These are phyloP conservation scores for Molorchus minor DNA, from an alignment of 2,888 invertebrate species.

Conservation along the genomic window DNA sequence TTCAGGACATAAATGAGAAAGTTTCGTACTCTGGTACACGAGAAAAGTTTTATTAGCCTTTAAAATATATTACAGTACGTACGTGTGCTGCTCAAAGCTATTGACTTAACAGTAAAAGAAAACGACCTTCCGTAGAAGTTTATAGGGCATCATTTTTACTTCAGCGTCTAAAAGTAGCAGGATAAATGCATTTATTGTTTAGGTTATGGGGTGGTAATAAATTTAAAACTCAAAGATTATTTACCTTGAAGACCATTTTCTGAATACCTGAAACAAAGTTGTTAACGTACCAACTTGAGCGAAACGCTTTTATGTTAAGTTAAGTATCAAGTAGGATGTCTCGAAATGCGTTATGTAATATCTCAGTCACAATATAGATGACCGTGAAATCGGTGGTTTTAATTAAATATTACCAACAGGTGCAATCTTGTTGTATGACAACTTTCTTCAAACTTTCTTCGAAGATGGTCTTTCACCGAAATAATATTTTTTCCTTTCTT, in stretches of 20 bases:
- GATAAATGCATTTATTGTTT: constrained; percentile 34
- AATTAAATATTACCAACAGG: not conserved
- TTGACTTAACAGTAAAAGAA: constrained; percentile 29
- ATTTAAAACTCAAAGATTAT: constrained; percentile 25
- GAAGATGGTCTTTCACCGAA: not conserved
- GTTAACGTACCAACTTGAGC: not conserved
- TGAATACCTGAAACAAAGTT: constrained; percentile 23
- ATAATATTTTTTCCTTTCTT: no score
- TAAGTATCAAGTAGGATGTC: not conserved
- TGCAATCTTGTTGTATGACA: not conserved
- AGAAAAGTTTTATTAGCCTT: constrained; percentile 23
- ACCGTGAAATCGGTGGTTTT: no score
- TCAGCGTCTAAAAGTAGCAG: constrained; percentile 22
- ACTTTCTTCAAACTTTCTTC: not conserved
- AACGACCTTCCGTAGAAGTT: constrained; percentile 19
- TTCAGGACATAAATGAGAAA: constrained; percentile 24
- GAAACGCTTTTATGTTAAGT: not conserved
- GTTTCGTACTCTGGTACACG: constrained; percentile 11
- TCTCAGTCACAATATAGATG: not conserved
- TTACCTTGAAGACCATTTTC: constrained; percentile 15
- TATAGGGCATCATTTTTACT: constrained; percentile 17
- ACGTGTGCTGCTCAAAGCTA: constrained; percentile 10
- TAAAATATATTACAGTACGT: constrained; percentile 14
- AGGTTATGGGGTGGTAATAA: constrained; percentile 28
- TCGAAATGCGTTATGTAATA: not conserved